These are phyloP conservation scores for Dunckerocampus dactyliophorus DNA, from an alignment of 2,113 vertebrate genomes.

Conservation along the genomic window DNA sequence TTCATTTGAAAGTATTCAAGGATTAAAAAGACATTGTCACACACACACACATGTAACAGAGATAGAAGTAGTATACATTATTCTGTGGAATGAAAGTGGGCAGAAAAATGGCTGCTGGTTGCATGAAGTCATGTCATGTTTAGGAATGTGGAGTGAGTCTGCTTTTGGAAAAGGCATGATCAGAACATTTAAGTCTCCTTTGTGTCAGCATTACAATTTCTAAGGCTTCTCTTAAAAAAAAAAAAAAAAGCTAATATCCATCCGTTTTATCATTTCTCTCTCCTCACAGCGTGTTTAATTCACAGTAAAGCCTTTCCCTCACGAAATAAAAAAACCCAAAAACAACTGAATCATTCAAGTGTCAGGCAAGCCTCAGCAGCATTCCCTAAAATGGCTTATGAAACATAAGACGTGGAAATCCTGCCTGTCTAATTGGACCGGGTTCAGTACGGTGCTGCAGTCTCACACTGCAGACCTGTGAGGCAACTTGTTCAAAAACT, in stretches of 20 bases:
- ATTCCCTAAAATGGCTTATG: conserved; percentile 17
- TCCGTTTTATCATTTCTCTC: conserved; percentile 33
- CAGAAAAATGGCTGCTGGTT: conserved; percentile 37
- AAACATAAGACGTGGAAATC: conserved; percentile 14
- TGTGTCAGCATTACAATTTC: conserved; percentile 15
- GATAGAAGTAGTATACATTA: conserved; percentile 22
- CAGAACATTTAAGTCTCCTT: conserved; percentile 17
- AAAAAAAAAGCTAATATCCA: conserved; percentile 37
- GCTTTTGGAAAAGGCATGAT: conserved; percentile 39
- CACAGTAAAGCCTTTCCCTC: conserved; percentile 62
- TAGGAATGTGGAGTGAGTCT: conserved; percentile 27
- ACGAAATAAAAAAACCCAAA: conserved; percentile 43
- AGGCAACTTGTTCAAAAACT: conserved; percentile 40
- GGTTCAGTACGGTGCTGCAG: conserved; percentile 11
- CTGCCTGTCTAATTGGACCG: conserved; percentile 6
- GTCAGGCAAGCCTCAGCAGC: conserved; percentile 47
- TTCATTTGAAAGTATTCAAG: conserved; percentile 54
- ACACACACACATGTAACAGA: conserved; percentile 6
- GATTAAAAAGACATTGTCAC: conserved; percentile 27
- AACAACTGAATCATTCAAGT: conserved; percentile 61
- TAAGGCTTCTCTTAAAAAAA: conserved; percentile 58
- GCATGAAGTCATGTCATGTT: conserved; percentile 29
- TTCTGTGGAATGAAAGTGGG: conserved; percentile 30
- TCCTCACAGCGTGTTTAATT: conserved; percentile 55
- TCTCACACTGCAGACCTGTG: conserved; percentile 16